Conservation (phyloP, 2,113 vertebrate species). For the Siniperca chuatsi region DNA sequence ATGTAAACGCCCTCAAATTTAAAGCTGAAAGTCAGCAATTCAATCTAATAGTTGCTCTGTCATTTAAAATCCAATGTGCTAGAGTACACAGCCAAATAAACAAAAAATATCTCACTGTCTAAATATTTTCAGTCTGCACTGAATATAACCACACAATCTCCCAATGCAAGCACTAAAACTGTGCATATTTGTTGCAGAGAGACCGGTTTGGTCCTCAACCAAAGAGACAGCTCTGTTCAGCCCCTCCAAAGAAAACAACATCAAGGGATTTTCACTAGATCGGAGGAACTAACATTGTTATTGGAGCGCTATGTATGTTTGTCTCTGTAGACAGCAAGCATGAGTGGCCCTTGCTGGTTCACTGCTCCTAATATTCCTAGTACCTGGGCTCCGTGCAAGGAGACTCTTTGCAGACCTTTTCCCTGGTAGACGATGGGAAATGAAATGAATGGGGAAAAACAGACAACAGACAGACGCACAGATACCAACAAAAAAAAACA, state of each 20-base stretch:
- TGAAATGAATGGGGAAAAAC: constrained; percentile 20
- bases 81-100: neutral
- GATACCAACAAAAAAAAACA: neutral
- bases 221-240: constrained; percentile 35
- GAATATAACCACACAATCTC: neutral
- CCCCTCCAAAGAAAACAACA: constrained; percentile 44
- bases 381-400: constrained; percentile 37
- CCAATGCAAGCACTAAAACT: neutral
- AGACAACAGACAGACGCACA: neutral
- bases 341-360: constrained; percentile 63
- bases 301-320: constrained; percentile 51
- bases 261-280: constrained; percentile 48
- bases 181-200: constrained; percentile 12
- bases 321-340: constrained; percentile 53
- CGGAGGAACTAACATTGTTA: constrained; percentile 32
- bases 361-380: constrained; percentile 55
- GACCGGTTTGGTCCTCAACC: neutral
- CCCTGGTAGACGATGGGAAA: constrained; percentile 33
- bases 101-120: neutral
- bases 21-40: neutral
- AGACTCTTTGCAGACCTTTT: constrained; percentile 44
- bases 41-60: neutral
- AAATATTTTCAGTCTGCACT: neutral
- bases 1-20: neutral
- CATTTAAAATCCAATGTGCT: neutral